Base-by-base conservation (phyloP, 2,113 vertebrate genomes). In the Notiomystis cincta region DNA sequence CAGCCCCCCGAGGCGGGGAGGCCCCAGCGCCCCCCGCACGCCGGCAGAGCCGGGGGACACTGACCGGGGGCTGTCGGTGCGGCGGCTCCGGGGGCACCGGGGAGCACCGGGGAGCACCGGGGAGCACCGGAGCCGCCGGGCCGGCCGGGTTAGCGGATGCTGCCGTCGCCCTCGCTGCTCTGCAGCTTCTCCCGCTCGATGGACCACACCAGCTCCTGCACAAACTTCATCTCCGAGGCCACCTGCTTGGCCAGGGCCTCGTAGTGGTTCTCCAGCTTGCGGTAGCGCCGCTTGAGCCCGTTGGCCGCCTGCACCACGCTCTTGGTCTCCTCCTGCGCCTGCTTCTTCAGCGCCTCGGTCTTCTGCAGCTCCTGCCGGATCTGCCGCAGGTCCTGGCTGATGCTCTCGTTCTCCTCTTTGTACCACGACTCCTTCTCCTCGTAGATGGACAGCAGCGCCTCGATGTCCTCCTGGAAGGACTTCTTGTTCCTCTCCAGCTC, bases 401-500 rank as follows among this genome's bases (percentile, higher is more conserved):
- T 98, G 97, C 98, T 99, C 83, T 99, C 98, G 2, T 99, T 99
- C 97, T 99, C 99, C 97, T 99, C 99, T 30, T 98, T 98, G 97
- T 99, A 99, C 99, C 99, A 99, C 7, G 98, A 97, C 95, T 99
- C 99, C 96, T 99, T 99, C 97, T 99, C 99, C 92, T 99, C 99
- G 3, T 99, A 99, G 93, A 99, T 99, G 82, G 99, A 99, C 25
- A 98, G 97, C 90, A 99, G 98, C 0, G 99, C 99, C 15, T 98
- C 98, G 8, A 99, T 98, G 51, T 99, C 99, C 81, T 99, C 99
- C 4, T 97, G 98, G 95, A 98, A 99, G 8, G 99, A 99, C 28
- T 98, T 98, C 96, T 99, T 99, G 87, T 98, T 99, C 60, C 93
- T 98, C 94, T 99, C 98, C 90, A 99, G 98, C 80, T 99, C 98